Percentiles rank a stretch among this genome's conserved stretches.
phyloP scores from a whole-genome alignment of 2,113 vertebrate genomes.

The Cariama cristata region DNA sequence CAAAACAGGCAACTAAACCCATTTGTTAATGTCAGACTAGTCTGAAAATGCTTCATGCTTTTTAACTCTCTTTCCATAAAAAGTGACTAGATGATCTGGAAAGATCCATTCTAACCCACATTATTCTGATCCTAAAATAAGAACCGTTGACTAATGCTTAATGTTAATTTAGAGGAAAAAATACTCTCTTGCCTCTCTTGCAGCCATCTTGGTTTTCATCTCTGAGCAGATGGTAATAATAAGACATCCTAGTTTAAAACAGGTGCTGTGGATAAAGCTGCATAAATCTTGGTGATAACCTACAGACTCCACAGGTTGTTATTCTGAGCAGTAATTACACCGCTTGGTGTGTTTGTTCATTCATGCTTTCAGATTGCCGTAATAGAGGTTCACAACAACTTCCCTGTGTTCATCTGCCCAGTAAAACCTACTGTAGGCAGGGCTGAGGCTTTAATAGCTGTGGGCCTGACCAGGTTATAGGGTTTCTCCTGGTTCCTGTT shows the following conservation, averaged over 20 bases:
- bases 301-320: neutral
- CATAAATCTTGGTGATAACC: neutral
- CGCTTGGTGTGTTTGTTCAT: fast-evolving
- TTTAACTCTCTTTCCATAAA: neutral
- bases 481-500: neutral
- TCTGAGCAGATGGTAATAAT: neutral
- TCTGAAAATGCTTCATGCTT: neutral
- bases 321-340: neutral
- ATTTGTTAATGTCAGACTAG: neutral
- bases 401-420: neutral
- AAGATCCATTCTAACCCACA: neutral
- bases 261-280: neutral
- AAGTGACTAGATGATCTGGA: neutral
- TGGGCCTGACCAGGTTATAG: neutral
- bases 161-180: neutral
- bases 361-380: neutral
- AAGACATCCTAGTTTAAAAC: neutral
- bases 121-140: neutral
- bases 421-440: neutral
- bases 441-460: neutral
- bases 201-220: neutral
- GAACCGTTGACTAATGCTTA: neutral
- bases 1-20: neutral
- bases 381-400: neutral
- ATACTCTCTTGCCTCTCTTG: neutral